Evolutionary conservation across 2,797 vertebrate genomes (phyloP), one percentile per base, ranked within the genome.

Genomic region (Sebastes oblongus): DNA sequence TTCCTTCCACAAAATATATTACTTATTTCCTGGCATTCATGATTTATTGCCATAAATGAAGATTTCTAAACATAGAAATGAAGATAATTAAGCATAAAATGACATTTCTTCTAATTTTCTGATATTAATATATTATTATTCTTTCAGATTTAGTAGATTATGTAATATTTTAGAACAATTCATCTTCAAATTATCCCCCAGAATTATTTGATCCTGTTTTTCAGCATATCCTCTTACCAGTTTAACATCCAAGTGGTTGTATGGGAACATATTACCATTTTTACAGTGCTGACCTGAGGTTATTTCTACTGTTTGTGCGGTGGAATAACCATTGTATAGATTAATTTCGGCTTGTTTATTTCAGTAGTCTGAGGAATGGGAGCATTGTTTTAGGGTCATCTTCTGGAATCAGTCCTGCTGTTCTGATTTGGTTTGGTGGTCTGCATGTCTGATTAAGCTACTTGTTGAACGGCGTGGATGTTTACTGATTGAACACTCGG

Each of bases 401-500:
- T 71, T 55, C 61, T 42, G 66, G 39, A 66, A 39, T 72, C 70
- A 66, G 29, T 25, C 20, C 32, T 22, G 5, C 58, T 60, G 54
- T 32, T 68, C 54, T 39, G 32, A 72, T 60, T 61, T 25, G 10
- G n/a, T 46, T 29, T 42, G 54, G 30, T 56, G 46, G 66, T 32
- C 42, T 77, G 58, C 61, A 83, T 60, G 39, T 50, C 32, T 46
- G 25, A 84, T 81, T 61, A 42, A 27, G 58, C 30, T 50, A 34
- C 67, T 46, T 78, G 36, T 42, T 80, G 34, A 84, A 77, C 56
- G 18, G 12, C 59, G n/a, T 66, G 58, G 67, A 65, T 69, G 4
- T 78, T 84, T 39, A 32, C 34, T 70, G 54, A 69, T 69, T 73
- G 58, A 77, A 22, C 32, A 32, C 55, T 34, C n/a, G 20, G 62